Evolutionary conservation across 2,113 vertebrate genomes (phyloP).

Genomic region (Rhineura floridana): DNA sequence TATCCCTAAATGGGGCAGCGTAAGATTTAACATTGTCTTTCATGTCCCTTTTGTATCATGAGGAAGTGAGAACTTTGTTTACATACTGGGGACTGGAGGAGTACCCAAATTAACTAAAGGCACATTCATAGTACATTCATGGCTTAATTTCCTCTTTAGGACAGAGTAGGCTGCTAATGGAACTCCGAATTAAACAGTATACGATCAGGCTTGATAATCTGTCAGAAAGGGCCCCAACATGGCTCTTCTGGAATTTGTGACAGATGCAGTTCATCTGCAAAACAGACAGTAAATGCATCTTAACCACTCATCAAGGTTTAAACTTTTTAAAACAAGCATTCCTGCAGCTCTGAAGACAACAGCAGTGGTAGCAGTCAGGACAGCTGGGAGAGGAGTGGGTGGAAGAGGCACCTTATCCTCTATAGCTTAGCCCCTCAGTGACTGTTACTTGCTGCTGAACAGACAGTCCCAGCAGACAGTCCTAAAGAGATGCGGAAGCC

Average conservation of each 20-base stretch:
- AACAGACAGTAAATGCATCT: neutral
- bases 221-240: neutral
- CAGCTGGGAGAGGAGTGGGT: no score
- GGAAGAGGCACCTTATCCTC: no score
- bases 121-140: neutral
- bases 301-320: neutral
- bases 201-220: neutral
- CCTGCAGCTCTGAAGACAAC: no score
- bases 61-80: neutral
- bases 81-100: neutral
- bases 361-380: no score
- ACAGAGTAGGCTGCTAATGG: neutral
- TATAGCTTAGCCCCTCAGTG: no score
- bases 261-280: neutral
- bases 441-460: no score
- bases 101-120: neutral
- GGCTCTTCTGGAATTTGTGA: neutral
- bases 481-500: neutral
- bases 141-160: neutral
- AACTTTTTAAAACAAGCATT: neutral
- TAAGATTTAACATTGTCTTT: no score
- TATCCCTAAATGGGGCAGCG: no score
- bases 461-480: neutral
- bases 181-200: neutral
- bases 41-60: neutral